Percentiles rank a stretch among this genome's conserved stretches.
Conservation (phyloP, 1,140 invertebrate species). For the Heliconius himera region DNA sequence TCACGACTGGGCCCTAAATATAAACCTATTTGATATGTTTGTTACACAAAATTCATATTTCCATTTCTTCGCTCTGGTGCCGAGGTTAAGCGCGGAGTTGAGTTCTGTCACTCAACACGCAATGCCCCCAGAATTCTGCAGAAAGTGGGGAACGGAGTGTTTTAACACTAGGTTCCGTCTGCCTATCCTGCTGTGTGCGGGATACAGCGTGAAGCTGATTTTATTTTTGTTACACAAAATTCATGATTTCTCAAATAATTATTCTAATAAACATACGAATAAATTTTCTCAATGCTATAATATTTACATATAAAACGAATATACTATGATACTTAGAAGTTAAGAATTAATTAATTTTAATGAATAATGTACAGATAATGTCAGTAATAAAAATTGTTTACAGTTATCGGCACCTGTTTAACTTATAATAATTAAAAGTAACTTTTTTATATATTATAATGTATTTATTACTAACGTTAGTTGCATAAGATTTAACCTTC, state of each 20-base stretch:
- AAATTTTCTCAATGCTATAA: background rate
- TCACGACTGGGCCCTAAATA: too few species aligned
- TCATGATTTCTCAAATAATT: background rate
- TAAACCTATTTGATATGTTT: too few species aligned
- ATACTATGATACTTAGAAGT: background rate
- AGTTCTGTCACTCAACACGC: too few species aligned
- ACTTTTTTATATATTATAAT: constrained; percentile 3
- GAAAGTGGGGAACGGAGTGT: too few species aligned
- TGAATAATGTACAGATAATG: background rate
- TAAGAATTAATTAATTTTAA: constrained; percentile 1
- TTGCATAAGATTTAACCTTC: constrained; percentile 8
- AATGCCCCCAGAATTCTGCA: too few species aligned
- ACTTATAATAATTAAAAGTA: background rate
- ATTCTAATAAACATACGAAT: background rate
- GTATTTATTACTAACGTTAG: background rate
- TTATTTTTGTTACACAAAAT: too few species aligned
- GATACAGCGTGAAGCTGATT: too few species aligned
- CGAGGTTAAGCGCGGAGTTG: too few species aligned
- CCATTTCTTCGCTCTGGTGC: too few species aligned
- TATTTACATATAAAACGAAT: background rate
- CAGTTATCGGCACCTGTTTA: background rate
- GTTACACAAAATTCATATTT: too few species aligned
- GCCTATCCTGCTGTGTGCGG: too few species aligned
- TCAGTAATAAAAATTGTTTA: constrained; percentile 5
- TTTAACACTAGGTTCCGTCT: too few species aligned